phyloP scores from a whole-genome alignment of 2,888 invertebrate species.

The Lissocephala sabroskyi region DNA sequence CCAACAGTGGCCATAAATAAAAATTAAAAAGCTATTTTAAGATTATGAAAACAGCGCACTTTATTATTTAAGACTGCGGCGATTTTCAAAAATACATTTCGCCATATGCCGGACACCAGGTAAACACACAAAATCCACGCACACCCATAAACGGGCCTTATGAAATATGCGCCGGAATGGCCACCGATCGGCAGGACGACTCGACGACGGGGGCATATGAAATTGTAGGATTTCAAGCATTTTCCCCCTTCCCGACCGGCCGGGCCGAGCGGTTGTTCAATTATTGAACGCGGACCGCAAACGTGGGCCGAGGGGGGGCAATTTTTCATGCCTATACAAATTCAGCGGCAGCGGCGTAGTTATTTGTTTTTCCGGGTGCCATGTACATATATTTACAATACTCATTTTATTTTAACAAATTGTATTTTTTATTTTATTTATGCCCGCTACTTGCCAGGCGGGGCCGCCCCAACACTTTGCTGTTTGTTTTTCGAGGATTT shows the following conservation, averaged over 20 bases:
- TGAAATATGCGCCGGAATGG: conserved; percentile 9
- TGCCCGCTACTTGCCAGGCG: conserved; percentile 12
- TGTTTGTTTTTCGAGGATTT: no score
- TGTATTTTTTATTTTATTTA: conserved; percentile 28
- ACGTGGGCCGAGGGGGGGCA: no score
- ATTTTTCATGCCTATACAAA: no score
- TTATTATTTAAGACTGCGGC: conserved; percentile 13
- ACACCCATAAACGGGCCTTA: conserved; percentile 13
- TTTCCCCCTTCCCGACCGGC: conserved; percentile 4
- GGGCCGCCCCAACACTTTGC: no score
- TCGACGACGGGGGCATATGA: conserved; percentile 3
- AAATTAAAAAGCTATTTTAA: conserved; percentile 19
- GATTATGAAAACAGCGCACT: conserved; percentile 8
- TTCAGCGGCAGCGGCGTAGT: no score
- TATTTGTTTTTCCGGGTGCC: not conserved
- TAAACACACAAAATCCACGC: not conserved
- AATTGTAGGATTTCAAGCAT: conserved; percentile 27
- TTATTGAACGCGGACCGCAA: conserved; percentile 11
- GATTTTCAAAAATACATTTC: conserved; percentile 16
- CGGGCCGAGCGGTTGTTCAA: not conserved
- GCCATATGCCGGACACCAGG: not conserved
- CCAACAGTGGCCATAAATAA: conserved; percentile 1
- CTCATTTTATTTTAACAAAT: conserved; percentile 23
- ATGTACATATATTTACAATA: no score
- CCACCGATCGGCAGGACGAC: not conserved